phyloP scores from a whole-genome alignment of 2,797 vertebrate genomes.

The Tokudaia muenninki region DNA sequence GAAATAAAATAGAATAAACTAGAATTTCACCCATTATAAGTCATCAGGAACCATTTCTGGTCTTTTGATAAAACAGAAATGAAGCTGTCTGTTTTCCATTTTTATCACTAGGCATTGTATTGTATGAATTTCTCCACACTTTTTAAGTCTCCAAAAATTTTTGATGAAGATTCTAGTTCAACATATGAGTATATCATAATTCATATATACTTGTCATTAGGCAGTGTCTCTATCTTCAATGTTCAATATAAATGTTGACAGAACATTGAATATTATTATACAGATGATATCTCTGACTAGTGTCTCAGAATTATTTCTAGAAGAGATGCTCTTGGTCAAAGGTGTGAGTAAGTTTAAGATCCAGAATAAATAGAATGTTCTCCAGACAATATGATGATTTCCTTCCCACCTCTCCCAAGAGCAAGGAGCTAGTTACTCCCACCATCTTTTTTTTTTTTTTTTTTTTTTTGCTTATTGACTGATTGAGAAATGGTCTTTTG shows the following conservation, averaged over 20 bases:
- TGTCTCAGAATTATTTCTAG: background rate
- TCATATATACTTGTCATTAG: background rate
- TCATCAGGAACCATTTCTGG: constrained; percentile 23
- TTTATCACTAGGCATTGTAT: background rate
- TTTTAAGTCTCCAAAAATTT: background rate
- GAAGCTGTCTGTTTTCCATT: background rate
- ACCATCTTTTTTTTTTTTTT: no score
- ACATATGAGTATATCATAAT: background rate
- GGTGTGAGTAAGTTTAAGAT: background rate
- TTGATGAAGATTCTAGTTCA: background rate
- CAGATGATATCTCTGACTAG: background rate
- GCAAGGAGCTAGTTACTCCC: background rate
- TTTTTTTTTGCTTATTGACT: background rate
- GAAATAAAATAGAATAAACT: background rate
- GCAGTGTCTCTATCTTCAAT: background rate
- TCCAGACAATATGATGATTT: background rate
- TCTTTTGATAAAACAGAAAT: background rate
- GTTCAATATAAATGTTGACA: background rate
- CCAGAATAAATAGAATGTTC: background rate
- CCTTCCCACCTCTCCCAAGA: no score
- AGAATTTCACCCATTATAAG: background rate
- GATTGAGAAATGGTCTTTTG: background rate
- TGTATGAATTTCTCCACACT: background rate
- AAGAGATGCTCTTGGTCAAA: constrained; percentile 16
- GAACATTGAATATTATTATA: background rate